A percentile compares a stretch with the other conserved stretches of the same genome.
Evolutionary conservation across 1,140 invertebrate species (phyloP).

Genomic region (Augochlora pura): DNA sequence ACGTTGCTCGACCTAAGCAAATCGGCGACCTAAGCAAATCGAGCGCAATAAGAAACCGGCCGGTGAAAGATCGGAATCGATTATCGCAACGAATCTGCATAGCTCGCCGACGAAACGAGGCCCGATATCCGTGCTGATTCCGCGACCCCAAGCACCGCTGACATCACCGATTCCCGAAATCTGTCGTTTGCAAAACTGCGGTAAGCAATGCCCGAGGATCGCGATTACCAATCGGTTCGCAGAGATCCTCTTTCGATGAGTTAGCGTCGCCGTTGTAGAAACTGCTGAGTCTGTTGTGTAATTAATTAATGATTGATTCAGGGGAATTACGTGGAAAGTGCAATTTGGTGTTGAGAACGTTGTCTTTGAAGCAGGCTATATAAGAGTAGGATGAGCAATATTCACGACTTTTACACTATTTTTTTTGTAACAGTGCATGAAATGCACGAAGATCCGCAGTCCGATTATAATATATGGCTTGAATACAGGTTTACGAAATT

Average conservation of each 20-base stretch:
- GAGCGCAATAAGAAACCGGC: not conserved
- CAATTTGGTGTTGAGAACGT: no score
- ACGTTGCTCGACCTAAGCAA: not conserved
- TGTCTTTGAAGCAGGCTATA: no score
- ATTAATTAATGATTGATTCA: not conserved
- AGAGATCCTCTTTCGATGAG: not conserved
- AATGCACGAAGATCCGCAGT: no score
- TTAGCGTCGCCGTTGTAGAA: not conserved
- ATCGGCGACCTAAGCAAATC: not conserved
- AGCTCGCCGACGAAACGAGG: not conserved
- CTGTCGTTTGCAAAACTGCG: not conserved
- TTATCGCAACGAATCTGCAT: slow-evolving; percentile 1
- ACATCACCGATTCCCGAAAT: not conserved
- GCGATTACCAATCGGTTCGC: not conserved
- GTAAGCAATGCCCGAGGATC: not conserved
- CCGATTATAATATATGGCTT: no score
- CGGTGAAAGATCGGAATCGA: slow-evolving; percentile 2
- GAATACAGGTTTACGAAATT: no score
- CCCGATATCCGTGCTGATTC: slow-evolving; percentile 15
- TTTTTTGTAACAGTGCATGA: no score
- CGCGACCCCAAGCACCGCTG: slow-evolving; percentile 2
- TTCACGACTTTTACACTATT: no score
- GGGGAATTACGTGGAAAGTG: no score
- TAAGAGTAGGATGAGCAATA: no score
- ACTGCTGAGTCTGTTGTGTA: not conserved